A percentile compares a stretch with the other conserved stretches of the same genome.
Evolutionary conservation across 2,113 vertebrate species (phyloP).

Genomic region (Peromyscus californicus): DNA sequence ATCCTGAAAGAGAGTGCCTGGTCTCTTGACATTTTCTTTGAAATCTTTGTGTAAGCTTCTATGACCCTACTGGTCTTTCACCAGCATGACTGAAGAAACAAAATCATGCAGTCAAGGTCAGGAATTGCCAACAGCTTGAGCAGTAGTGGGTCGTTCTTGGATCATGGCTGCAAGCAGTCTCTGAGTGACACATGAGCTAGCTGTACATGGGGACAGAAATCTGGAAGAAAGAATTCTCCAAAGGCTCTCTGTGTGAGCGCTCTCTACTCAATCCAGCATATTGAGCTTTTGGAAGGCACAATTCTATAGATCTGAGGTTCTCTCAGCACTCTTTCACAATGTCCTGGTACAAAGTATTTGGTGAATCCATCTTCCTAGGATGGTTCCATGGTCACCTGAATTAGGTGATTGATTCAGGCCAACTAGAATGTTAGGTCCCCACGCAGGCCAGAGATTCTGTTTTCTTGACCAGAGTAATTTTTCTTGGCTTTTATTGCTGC

Average conservation of each 20-base stretch:
- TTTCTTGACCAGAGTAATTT: neutral
- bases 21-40: neutral
- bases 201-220: neutral
- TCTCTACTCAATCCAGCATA: neutral
- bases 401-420: neutral
- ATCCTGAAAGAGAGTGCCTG: neutral
- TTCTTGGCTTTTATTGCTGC: neutral
- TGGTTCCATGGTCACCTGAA: neutral
- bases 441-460: neutral
- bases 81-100: neutral
- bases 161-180: neutral
- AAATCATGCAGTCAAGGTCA: neutral
- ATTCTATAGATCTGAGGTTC: neutral
- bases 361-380: neutral
- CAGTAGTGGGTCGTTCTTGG: neutral
- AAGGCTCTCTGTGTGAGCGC: neutral
- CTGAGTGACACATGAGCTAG: neutral
- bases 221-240: neutral
- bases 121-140: neutral
- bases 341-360: neutral
- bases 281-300: neutral
- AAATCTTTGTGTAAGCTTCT: neutral
- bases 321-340: neutral
- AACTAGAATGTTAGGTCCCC: neutral
- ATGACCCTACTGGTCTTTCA: too few species aligned